Evolutionary conservation across 2,113 vertebrate species (phyloP).

Genomic region (Colius striatus): DNA sequence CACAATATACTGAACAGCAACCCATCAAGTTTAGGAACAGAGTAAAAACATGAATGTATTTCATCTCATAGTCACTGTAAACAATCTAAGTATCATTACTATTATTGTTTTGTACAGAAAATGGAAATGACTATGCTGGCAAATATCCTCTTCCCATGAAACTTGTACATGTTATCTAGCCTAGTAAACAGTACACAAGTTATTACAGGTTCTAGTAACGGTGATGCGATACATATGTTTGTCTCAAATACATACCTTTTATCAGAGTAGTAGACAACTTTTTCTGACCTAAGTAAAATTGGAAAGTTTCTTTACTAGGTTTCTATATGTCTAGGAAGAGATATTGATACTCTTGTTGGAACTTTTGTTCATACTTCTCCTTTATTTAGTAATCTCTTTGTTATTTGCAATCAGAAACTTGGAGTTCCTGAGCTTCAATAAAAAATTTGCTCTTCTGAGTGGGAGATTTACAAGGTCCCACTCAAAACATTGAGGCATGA

Average conservation of each 20-base stretch:
- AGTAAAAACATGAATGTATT: background rate
- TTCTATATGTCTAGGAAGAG: background rate
- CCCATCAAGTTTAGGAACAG: background rate
- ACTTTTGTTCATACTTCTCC: background rate
- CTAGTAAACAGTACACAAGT: background rate
- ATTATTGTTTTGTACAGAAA: background rate
- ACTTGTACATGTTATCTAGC: background rate
- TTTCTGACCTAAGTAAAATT: background rate
- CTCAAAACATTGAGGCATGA: background rate
- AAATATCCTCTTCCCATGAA: background rate
- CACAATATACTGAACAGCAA: background rate
- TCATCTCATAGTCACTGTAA: background rate
- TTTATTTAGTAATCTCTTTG: background rate
- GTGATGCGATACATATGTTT: background rate
- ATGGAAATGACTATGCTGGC: background rate
- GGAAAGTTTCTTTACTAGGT: background rate
- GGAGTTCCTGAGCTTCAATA: background rate
- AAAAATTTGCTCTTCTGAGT: background rate
- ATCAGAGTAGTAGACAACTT: background rate
- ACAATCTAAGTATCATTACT: background rate
- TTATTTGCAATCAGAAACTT: background rate
- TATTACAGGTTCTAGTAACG: background rate
- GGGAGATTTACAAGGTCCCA: background rate
- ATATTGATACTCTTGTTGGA: background rate
- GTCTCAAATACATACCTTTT: background rate